Conservation (phyloP, 1,140 invertebrate species). For the Lethrus apterus region DNA sequence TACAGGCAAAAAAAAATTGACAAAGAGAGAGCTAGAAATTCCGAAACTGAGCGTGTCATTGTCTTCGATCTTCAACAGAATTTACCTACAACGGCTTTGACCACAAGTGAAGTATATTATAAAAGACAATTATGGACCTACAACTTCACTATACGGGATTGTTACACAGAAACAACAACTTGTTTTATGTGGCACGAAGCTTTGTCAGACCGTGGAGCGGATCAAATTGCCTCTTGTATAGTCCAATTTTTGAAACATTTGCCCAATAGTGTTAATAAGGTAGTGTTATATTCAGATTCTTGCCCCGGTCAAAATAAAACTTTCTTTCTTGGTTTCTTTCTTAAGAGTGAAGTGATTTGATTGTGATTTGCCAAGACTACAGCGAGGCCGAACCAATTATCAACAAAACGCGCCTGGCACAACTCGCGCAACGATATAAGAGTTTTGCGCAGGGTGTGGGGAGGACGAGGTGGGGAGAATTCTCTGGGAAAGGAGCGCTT, state of each 20-base stretch:
- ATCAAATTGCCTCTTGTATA: constrained; percentile 13
- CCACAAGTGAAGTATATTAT: not conserved
- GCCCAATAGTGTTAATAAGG: not conserved
- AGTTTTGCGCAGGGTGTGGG: too few species aligned
- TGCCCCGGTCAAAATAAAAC: constrained; percentile 13
- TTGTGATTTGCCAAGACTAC: not conserved
- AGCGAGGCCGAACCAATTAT: too few species aligned
- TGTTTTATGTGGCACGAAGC: constrained; percentile 12
- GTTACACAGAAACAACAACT: not conserved
- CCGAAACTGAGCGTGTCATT: too few species aligned
- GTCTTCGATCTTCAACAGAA: constrained; percentile 9
- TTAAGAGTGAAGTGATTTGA: too few species aligned
- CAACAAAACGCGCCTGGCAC: too few species aligned
- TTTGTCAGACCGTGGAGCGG: constrained; percentile 1
- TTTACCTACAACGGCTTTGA: constrained; percentile 4
- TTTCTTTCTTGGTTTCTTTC: too few species aligned
- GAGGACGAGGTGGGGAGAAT: too few species aligned
- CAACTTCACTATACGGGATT: constrained; percentile 3
- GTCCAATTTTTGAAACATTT: constrained; percentile 10
- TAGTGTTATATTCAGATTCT: constrained; percentile 14
- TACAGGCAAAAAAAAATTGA: too few species aligned
- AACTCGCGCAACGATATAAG: too few species aligned
- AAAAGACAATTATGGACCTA: constrained; percentile 14
- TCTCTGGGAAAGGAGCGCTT: too few species aligned
- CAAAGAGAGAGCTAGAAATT: too few species aligned